Base-by-base conservation (phyloP, 2,888 invertebrate genomes). In the Carterocephalus palaemon region DNA sequence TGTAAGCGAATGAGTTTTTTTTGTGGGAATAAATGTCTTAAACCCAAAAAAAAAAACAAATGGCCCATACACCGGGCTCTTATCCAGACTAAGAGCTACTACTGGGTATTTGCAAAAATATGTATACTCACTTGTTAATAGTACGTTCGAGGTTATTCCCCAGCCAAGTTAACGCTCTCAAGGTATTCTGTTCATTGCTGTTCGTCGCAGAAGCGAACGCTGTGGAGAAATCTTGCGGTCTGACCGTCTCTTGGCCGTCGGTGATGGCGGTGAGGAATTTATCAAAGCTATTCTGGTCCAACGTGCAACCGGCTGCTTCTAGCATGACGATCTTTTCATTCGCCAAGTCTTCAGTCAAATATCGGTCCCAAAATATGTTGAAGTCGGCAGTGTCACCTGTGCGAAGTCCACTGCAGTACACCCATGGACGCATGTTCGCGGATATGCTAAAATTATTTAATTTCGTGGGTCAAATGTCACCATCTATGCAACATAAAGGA, bases 321-420 rank as follows among this genome's bases (percentile, higher is more conserved):
- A 95, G 77, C 56, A 95, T 88, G 1, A 90, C 83, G 0, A 89
- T 81, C 59, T 92, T 88, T 67, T 95, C 95, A 2, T 90, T 88
- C 1, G 92, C 90, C 3, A 92, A 80, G 16, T 90, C 88, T 36
- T 90, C 88, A 0, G 58, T 62, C 20, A 84, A 64, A 64, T 91
- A 94, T 45, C 88, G 88, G 2, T 80, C 56, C 90, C 92, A 93
- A 53, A 93, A 84, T 57, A 83, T 89, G 3, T 91, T 64, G 89
- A 93, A 96, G 50, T 94, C 91, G 0, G 68, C 67, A 12, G 80
- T 73, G 0, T 72, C 79, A 0, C 93, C 94, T 38, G 89, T 68
- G 13, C 90, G 88, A 2, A 96, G 80, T 7, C 91, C 93, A 7
- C 88, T 88, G 66, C 95, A 95, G 75, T 94, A 95, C 4, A 95